phyloP scores from a whole-genome alignment of 2,797 vertebrate genomes.

The Malacoctenus gilli region DNA sequence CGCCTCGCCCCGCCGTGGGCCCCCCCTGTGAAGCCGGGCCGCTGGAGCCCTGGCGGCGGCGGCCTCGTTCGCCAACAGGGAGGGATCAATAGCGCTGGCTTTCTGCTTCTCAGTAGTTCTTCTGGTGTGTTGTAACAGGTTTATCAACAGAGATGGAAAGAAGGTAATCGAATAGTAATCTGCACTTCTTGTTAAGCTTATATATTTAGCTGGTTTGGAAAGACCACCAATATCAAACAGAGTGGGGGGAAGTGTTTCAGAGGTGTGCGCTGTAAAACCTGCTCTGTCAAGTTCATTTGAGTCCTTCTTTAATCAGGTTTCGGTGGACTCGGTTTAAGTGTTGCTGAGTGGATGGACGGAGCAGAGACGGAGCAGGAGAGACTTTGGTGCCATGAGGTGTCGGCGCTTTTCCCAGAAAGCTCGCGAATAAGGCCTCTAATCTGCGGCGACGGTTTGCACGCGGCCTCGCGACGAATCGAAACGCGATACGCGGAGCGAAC shows the following conservation, averaged over 20 bases:
- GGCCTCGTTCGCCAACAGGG: constrained; percentile 33
- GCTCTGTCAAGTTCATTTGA: constrained; percentile 4
- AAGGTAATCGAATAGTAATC: too few species aligned
- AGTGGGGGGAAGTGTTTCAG: too few species aligned
- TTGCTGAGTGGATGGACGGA: constrained; percentile 21
- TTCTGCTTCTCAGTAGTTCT: too few species aligned
- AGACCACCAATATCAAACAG: too few species aligned
- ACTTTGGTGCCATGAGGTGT: constrained; percentile 27
- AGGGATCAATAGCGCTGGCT: constrained; percentile 79
- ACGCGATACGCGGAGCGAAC: too few species aligned
- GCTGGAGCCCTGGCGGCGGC: constrained; percentile 34
- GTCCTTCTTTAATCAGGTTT: constrained; percentile 31
- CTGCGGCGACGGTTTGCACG: constrained; percentile 49
- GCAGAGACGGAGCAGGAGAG: background rate
- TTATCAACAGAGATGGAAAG: too few species aligned
- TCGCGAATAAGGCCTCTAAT: constrained; percentile 61
- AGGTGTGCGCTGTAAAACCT: too few species aligned
- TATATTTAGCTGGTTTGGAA: too few species aligned
- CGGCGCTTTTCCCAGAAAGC: constrained; percentile 60
- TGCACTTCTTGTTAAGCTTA: too few species aligned
- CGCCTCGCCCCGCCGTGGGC: constrained; percentile 24
- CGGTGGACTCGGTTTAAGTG: constrained; percentile 33
- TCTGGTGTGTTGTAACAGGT: too few species aligned
- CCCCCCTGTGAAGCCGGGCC: constrained; percentile 67
- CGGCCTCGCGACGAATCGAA: background rate